A percentile compares a stretch with the other conserved stretches of the same genome.
Evolutionary conservation across 2,113 vertebrate genomes (phyloP).

Genomic region (Saiga tatarica): DNA sequence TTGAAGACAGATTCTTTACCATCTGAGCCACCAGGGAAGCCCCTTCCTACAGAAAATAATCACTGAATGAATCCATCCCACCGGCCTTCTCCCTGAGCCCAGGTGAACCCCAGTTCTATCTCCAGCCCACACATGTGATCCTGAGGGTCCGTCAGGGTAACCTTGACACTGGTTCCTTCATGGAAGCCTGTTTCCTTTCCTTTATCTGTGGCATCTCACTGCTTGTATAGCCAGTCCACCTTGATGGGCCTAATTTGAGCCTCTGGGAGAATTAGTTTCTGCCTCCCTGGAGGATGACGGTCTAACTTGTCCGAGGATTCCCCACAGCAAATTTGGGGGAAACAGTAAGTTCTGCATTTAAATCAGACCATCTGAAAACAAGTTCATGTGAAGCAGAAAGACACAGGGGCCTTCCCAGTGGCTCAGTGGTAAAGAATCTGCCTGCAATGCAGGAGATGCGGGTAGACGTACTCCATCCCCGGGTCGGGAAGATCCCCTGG

Average conservation of each 20-base stretch:
- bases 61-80: not conserved
- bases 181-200: not conserved
- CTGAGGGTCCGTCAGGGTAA: not conserved
- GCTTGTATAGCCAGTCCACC: not conserved
- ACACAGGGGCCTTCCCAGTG: not conserved
- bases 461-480: fast-evolving
- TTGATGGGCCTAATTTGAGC: not conserved
- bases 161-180: not conserved
- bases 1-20: not conserved
- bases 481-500: not conserved
- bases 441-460: not conserved
- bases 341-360: not conserved
- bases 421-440: not conserved
- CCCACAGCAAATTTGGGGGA: not conserved
- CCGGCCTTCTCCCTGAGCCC: not conserved
- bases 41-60: not conserved
- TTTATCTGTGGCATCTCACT: not conserved
- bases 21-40: not conserved
- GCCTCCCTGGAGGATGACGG: not conserved
- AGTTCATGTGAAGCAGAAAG: not conserved
- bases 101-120: no score
- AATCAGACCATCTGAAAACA: not conserved
- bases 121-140: not conserved
- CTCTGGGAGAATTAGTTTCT: not conserved
- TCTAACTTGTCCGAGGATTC: not conserved